Base-by-base conservation (phyloP, 2,888 invertebrate species). In the Chouioia cunea region DNA sequence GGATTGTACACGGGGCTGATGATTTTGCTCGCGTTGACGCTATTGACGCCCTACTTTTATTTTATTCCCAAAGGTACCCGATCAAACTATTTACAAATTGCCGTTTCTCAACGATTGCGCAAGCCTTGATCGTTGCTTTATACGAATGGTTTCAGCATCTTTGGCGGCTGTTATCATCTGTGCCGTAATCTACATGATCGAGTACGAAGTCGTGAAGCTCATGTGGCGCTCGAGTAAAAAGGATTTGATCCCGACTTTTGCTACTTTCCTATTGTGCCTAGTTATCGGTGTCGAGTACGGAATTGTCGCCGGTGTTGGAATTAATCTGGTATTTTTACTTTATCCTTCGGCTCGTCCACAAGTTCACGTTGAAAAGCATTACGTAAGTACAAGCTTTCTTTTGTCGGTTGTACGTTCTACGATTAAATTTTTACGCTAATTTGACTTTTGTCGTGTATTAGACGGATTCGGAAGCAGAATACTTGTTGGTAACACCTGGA, bases 131-230 rank as follows among this genome's bases (percentile, higher is more conserved):
- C n/a, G n/a, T n/a, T n/a, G n/a, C n/a, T n/a, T n/a, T n/a, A n/a
- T n/a, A n/a, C n/a, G 20, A 14, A 50, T 59, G 8, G 27, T 78
- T 77, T 15, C 59, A 83, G 93, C 95, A 0, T 93, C 96, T 0
- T 87, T 97, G 18, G 95, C 96, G 46, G 95, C 96, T 2, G 96
- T 97, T 56, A 97, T 97, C 73, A 97, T 97, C 76, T 94, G 95
- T 82, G 97, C 97, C 76, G 97, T 97, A 73, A 92, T 97, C 83
- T 95, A 95, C 86, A 96, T 96, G 96, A 95, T 96, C 80, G 96
- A 96, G 86, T 95, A 94, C 83, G 94, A 94, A 88, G 93, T 93
- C 57, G 91, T 95, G 0, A 93, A 93, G 78, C 93, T 94, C 0
- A 92, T 95, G 90, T 95, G 95, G 95, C 90, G 91, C 15, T 93